Evolutionary conservation across 2,888 invertebrate genomes (phyloP), one percentile per base, ranked within the genome.

Genomic region (Chloroclysta siterata): DNA sequence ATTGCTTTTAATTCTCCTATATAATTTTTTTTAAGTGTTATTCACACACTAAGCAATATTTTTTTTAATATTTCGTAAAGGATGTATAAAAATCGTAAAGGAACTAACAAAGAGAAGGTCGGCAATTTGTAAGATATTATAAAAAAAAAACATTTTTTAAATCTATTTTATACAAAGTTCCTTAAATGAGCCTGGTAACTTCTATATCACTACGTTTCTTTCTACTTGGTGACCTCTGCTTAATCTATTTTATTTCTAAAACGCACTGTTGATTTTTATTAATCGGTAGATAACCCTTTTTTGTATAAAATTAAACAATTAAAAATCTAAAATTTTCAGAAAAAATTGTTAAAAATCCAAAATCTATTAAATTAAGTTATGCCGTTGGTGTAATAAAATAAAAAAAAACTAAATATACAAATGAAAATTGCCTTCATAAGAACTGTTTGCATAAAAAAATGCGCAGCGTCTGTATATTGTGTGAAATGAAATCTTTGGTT

Each of bases 401-500:
- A 5, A 29, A 29, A 5, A 29, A 29, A 6, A 29, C 4, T 29
- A 29, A 29, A 29, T 29, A 29, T 29, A 4, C 5, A 29, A 29
- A 29, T 29, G 5, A 29, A 29, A 29, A 29, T 29, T 29, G 29
- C 6, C 0, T 29, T 29, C 29, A 29, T 29, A 1, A 29, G 29
- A 29, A 5, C 36, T 11, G 11, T 11, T 39, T 39, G 10, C 11
- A 39, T 39, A 39, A 39, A 39, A 39, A 39, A 39, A n/a, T n/a
- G 50, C 50, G 50, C 29, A n/a, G 57, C 15, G 11, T 33, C 5
- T 48, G 15, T 50, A 4, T 50, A 47, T 11, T 39, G 10, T 39
- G 11, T 48, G 68, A 70, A 73, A 73, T 74, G 69, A 74, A 71
- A 65, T 82, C 80, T 82, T 82, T 82, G 82, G 81, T 71, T 76